phyloP scores from a whole-genome alignment of 1,140 invertebrate genomes.

The Drosophila lini region DNA sequence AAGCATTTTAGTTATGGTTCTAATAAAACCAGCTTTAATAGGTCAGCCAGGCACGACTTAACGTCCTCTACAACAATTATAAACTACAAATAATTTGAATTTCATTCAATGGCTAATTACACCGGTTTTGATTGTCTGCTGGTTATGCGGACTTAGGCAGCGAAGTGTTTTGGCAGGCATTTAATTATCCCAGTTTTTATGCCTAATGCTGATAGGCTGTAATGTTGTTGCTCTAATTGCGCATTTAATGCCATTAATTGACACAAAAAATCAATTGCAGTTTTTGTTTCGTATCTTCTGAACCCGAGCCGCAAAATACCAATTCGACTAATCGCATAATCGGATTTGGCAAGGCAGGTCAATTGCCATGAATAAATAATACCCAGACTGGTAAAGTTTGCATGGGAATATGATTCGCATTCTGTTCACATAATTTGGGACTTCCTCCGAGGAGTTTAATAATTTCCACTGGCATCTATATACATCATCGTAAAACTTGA shows the following conservation, averaged over 20 bases:
- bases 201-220: conserved; percentile 7
- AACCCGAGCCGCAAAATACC: conserved; percentile 12
- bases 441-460: conserved; percentile 22
- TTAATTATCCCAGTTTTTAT: conserved; percentile 21
- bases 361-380: conserved; percentile 36
- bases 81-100: conserved; percentile 1
- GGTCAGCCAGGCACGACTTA: background rate
- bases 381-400: background rate
- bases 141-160: conserved; percentile 15
- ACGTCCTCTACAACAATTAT: conserved; percentile 33
- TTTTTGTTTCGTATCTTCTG: conserved; percentile 12
- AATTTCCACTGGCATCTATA: conserved; percentile 24
- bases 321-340: conserved; percentile 37
- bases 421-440: background rate
- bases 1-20: background rate
- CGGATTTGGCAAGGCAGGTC: conserved; percentile 38
- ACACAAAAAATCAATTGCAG: conserved; percentile 10
- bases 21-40: background rate
- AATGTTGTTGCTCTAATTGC: conserved; percentile 21
- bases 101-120: conserved; percentile 11
- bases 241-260: conserved; percentile 35
- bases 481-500: conserved; percentile 40
- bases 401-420: conserved; percentile 5
- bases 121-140: conserved; percentile 19
- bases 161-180: conserved; percentile 10